Evolutionary conservation across 2,888 invertebrate genomes (phyloP).

Genomic region (Aphidius colemani): DNA sequence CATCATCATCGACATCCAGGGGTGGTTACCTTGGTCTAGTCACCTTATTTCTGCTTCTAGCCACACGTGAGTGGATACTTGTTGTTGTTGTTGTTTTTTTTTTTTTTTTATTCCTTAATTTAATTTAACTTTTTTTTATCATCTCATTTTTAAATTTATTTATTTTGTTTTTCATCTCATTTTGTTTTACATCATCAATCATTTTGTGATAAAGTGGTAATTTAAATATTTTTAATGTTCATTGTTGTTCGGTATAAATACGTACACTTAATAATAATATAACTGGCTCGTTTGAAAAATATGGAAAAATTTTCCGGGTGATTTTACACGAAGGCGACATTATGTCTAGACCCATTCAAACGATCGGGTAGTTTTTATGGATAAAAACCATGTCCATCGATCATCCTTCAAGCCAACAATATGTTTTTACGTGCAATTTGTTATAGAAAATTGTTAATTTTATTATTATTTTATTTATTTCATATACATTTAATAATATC

Average conservation of each 20-base stretch:
- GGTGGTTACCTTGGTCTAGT: constrained; percentile 6
- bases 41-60: constrained; percentile 9
- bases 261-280: constrained; percentile 6
- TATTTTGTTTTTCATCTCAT: neutral
- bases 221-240: neutral
- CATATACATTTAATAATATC: no score
- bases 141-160: neutral
- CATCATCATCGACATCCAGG: constrained; percentile 15
- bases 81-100: neutral
- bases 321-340: constrained; percentile 8
- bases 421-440: constrained; percentile 18
- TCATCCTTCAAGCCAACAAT: constrained; percentile 11
- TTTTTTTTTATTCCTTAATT: no score
- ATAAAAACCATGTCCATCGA: constrained; percentile 13
- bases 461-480: neutral
- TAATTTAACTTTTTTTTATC: no score
- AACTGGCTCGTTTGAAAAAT: neutral
- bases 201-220: neutral
- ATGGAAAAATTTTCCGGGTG: constrained; percentile 9
- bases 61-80: constrained; percentile 14
- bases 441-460: neutral
- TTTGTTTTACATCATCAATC: neutral
- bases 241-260: neutral
- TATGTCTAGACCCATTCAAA: constrained; percentile 17
- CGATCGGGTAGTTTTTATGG: constrained; percentile 13